Percentiles rank a stretch among this genome's conserved stretches.
Conservation (phyloP, 2,888 invertebrate genomes). For the Trichopoda pennipes region DNA sequence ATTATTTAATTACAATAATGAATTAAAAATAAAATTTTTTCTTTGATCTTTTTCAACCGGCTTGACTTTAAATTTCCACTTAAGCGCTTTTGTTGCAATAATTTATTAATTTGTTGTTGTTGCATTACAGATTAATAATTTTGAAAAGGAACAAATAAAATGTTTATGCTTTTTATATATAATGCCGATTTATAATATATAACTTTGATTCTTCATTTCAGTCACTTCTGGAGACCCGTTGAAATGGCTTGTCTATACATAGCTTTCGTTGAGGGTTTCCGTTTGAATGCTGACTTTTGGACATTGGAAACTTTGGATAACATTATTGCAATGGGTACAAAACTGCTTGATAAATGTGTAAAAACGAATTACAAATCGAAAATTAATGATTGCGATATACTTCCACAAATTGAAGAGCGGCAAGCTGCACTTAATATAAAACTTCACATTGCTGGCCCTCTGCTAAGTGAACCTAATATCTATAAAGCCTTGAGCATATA, state of each 20-base stretch:
- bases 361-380: constrained; percentile 72
- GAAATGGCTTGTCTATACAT: constrained; percentile 76
- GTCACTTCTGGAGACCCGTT: constrained; percentile 72
- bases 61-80: too few relatives aligned
- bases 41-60: too few relatives aligned
- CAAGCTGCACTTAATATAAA: constrained; percentile 73
- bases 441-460: constrained; percentile 73
- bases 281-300: constrained; percentile 77
- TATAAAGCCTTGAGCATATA: constrained; percentile 75
- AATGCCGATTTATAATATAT: too few relatives aligned
- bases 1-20: too few relatives aligned
- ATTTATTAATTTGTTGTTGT: too few relatives aligned
- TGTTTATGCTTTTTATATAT: too few relatives aligned
- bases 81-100: too few relatives aligned
- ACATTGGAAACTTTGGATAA: constrained; percentile 74
- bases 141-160: too few relatives aligned
- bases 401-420: constrained; percentile 75
- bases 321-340: constrained; percentile 73
- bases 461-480: constrained; percentile 76
- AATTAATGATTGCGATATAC: constrained; percentile 75
- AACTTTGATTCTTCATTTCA: constrained; percentile 34
- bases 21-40: too few relatives aligned
- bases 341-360: constrained; percentile 71
- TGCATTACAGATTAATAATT: too few relatives aligned
- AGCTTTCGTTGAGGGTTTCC: constrained; percentile 77